Percentiles rank a stretch among this genome's conserved stretches.
These are phyloP conservation scores for Sympetrum striolatum DNA, from an alignment of 2,888 invertebrate species.

Conservation along the genomic window DNA sequence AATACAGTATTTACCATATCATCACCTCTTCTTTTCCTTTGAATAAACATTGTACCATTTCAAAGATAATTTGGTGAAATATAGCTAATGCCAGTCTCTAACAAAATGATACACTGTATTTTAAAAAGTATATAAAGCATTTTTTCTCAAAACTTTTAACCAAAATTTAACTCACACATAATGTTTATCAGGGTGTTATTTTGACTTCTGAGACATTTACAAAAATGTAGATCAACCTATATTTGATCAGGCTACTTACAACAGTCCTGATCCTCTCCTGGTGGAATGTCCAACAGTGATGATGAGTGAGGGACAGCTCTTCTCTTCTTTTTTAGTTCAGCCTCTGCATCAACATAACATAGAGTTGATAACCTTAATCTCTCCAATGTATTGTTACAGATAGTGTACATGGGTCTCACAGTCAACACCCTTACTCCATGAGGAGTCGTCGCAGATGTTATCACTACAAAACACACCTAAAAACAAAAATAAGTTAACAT, in stretches of 20 bases:
- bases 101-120: too few relatives aligned
- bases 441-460: constrained; percentile 48
- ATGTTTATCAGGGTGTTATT: too few relatives aligned
- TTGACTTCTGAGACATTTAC: too few relatives aligned
- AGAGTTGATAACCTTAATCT: constrained; percentile 18
- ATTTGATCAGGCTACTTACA: neutral
- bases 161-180: too few relatives aligned
- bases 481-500: neutral
- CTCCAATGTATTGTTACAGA: constrained; percentile 50
- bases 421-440: constrained; percentile 51
- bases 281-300: constrained; percentile 4
- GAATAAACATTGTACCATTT: too few relatives aligned
- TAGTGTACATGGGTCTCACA: constrained; percentile 51
- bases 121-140: too few relatives aligned
- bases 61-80: too few relatives aligned
- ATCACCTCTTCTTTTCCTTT: too few relatives aligned
- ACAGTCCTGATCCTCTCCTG: neutral
- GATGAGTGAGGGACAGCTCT: constrained; percentile 2
- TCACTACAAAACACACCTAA: constrained; percentile 53
- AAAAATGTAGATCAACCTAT: neutral
- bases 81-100: too few relatives aligned
- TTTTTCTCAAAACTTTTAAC: too few relatives aligned
- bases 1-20: too few relatives aligned
- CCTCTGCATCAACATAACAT: neutral
- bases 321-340: neutral